These are phyloP conservation scores for Eilema sororculum DNA, from an alignment of 2,888 invertebrate species.

Conservation along the genomic window DNA sequence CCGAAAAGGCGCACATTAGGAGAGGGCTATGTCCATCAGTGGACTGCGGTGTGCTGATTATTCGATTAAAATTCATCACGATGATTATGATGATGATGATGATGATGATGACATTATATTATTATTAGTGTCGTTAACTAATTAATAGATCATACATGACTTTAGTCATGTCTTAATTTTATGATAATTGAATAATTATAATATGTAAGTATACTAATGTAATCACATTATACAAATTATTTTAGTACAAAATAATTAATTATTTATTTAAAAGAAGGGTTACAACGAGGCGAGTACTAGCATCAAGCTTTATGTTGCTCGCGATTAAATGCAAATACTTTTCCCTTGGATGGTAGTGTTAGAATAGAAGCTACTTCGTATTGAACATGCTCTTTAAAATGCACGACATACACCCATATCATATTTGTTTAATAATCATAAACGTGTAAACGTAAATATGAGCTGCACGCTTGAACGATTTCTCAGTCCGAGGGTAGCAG, in stretches of 20 bases:
- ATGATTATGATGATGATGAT: too few species aligned
- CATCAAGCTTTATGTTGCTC: not conserved
- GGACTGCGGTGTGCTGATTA: too few species aligned
- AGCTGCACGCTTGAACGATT: constrained; percentile 29
- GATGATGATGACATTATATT: too few species aligned
- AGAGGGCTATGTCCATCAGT: too few species aligned
- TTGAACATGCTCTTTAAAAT: constrained; percentile 7
- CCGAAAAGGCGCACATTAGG: too few species aligned
- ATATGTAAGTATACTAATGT: not conserved
- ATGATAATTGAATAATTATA: too few species aligned
- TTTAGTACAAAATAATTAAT: not conserved
- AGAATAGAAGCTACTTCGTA: not conserved
- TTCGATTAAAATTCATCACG: too few species aligned
- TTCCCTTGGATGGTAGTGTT: not conserved
- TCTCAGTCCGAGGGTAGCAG: constrained; percentile 33
- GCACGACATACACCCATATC: constrained; percentile 9
- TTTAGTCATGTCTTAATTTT: too few species aligned
- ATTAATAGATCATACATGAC: too few species aligned
- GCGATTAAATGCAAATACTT: not conserved
- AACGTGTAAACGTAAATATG: constrained; percentile 30
- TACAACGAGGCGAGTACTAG: not conserved
- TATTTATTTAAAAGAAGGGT: not conserved
- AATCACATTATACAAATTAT: not conserved
- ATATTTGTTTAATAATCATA: constrained; percentile 16
- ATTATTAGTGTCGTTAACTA: too few species aligned